Evolutionary conservation across 2,888 invertebrate species (phyloP).

Genomic region (Cosmia pyralina): DNA sequence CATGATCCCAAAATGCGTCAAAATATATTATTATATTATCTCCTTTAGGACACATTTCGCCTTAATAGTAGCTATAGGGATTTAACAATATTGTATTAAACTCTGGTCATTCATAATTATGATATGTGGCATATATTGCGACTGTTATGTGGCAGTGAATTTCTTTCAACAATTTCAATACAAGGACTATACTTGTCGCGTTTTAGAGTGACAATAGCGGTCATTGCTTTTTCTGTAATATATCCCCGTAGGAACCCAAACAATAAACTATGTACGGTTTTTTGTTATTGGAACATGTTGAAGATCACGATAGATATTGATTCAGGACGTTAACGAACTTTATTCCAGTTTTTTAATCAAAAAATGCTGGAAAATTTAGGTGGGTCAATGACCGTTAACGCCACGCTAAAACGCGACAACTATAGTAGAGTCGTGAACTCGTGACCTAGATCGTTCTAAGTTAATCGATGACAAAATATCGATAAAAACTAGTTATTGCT

Average conservation of each 20-base stretch:
- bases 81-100: not conserved
- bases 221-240: not conserved
- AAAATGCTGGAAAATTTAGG: not conserved
- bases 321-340: not conserved
- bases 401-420: not conserved
- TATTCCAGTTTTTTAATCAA: not conserved
- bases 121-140: constrained; percentile 16
- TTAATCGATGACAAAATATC: constrained; percentile 23
- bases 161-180: not conserved
- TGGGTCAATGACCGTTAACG: not conserved
- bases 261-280: not conserved
- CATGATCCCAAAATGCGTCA: no score
- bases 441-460: constrained; percentile 20
- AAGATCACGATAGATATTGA: not conserved
- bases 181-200: not conserved
- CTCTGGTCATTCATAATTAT: not conserved
- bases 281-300: not conserved
- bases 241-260: not conserved
- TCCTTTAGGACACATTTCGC: no score
- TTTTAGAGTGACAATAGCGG: not conserved
- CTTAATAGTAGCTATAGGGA: no score
- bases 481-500: constrained; percentile 77
- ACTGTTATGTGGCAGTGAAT: constrained; percentile 31
- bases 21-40: no score
- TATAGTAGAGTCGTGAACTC: not conserved